Conservation (phyloP, 2,888 invertebrate genomes). For the Pomacea canaliculata region DNA sequence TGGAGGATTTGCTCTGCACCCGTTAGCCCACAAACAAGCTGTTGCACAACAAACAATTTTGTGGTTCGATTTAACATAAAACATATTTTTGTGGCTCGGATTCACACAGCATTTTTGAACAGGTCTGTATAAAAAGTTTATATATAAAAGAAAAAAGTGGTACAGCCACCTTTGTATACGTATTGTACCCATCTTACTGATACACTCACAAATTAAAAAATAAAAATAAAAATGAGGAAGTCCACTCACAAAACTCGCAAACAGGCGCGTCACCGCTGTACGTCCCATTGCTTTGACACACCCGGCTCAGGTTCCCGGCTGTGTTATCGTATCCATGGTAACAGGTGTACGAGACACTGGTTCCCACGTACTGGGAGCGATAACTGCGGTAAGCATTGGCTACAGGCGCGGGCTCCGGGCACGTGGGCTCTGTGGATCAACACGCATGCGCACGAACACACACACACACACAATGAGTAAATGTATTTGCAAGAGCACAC, state of each 20-base stretch:
- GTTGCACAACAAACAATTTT: no score
- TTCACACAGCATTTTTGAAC: no score
- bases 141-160: no score
- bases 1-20: no score
- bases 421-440: background rate
- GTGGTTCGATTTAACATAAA: no score
- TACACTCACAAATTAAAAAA: no score
- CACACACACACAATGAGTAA: background rate
- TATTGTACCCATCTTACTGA: no score
- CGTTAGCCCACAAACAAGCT: no score
- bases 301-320: slow-evolving; percentile 5
- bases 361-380: background rate
- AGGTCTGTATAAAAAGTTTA: no score
- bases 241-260: background rate
- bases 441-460: background rate
- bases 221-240: no score
- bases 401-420: slow-evolving; percentile 18
- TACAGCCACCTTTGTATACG: no score
- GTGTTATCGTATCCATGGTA: slow-evolving; percentile 12
- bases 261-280: slow-evolving; percentile 15
- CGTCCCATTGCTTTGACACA: slow-evolving; percentile 8
- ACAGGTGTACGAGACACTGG: slow-evolving; percentile 7
- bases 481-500: background rate
- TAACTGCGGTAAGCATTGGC: slow-evolving; percentile 13
- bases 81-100: no score